Base-by-base conservation (phyloP, 2,888 invertebrate species). In the Papilio gigon region DNA sequence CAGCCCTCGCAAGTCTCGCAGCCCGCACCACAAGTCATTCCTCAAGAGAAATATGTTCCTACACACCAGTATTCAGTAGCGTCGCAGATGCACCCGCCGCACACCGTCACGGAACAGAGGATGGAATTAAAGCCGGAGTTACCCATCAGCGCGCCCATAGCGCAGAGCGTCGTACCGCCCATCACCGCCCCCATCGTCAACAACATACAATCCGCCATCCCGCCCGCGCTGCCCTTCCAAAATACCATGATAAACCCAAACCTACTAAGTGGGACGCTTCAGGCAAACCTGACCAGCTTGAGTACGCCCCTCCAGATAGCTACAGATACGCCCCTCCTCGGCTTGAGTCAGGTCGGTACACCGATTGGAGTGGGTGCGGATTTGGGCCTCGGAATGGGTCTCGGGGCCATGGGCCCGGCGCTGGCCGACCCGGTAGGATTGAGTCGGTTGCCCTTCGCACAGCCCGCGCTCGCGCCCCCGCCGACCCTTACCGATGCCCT, bases 301-400 rank as follows among this genome's bases (percentile, higher is more conserved):
- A 89, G 87, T 0, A 90, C 89, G 0, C 91, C 90, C 1, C 73
- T 90, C 65, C 92, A 90, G 75, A 90, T 90, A 68, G 81, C 91
- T 0, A 91, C 91, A 0, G 91, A 91, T 67, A 84, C 85, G 0
- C 87, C 88, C 0, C 62, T 88, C 11, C 71, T 89, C 33, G 88
- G 87, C 27, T 63, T 89, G 65, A 87, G 87, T 71, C 86, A 87
- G 74, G 88, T 87, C n/a, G 86, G 85, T 2, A 87, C 89, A 0
- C 89, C 87, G 0, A 80, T 87, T 79, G 85, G 81, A 4, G 77
- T 82, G 25, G 81, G 80, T 6, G 76, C 73, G 5, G 90, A 92
- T 1, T 78, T 93, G 40, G 82, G 81, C 0, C 66, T 84, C 56
- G 80, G 77, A 40, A 74, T 80, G 35, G 80, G 81, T 0, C 56